Evolutionary conservation across 2,797 vertebrate species (phyloP), one percentile per base, ranked within the genome.

Genomic region (Lacerta viridis): DNA sequence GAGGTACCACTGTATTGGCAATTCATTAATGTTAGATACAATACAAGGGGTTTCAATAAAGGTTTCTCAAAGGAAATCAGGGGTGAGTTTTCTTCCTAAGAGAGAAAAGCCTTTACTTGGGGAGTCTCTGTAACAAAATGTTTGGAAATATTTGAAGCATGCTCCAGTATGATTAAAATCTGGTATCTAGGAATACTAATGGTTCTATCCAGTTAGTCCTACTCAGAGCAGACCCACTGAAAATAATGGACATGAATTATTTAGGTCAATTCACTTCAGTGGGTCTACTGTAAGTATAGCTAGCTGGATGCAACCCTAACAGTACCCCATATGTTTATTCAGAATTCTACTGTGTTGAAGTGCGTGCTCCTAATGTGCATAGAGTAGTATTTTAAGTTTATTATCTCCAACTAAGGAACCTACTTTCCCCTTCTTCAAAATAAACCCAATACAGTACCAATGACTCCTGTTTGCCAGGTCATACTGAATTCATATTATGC

Each of bases 361-460:
- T 13, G n/a, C 3, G 3, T 55, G 13, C 13, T 29, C 66, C 66
- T 69, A 69, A 25, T 11, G 25, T 15, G 29, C 27, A 71, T 1
- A 71, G 3, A 10, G 68, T 29, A 29, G 68, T 11, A 71, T 29
- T 71, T 13, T 13, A 27, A 15, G 11, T 77, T 43, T 77, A 10
- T 29, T 39, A 41, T 23, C 11, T 10, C 27, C 3, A 23, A 81
- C 23, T 0, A 1, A 74, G 61, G 84, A 29, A 50, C 8, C 50
- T 66, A 6, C 1, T 36, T 92, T 86, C 84, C 83, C 61, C 50
- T 81, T 81, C 61, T 27, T 64, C 20, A 17, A 86, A 78, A 76
- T 41, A 43, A 29, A 50, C 27, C 23, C 5, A 64, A 85, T 43
- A 36, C 27, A 15, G 41, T 64, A 50, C 71, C 43, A 20, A 50